Base-by-base conservation (phyloP, 2,888 invertebrate genomes). In the Orthonychiurus folsomi region DNA sequence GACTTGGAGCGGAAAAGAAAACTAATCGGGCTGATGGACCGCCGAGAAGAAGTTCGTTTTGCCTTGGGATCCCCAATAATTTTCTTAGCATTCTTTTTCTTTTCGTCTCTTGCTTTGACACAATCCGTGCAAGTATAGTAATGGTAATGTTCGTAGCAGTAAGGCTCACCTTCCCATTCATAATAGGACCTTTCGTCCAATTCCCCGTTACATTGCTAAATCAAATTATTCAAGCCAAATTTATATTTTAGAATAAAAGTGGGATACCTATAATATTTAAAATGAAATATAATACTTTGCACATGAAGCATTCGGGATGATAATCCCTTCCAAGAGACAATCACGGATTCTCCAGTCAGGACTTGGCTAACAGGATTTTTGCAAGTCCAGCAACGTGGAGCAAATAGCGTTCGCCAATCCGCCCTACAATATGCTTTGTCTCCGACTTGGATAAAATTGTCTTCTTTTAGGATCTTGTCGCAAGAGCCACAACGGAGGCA, bases 301-400 rank as follows among this genome's bases (percentile, higher is more conserved):
- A 72, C 57, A 67, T 65, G 59, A 72, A 72, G 60, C 72, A 72
- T 3, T 63, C 64, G 12, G 69, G 70, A 63, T 72, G 72, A 57
- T 68, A 72, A 12, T 70, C 65, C 37, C 66, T 56, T 53, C 69
- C 69, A 12, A 70, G 56, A 9, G 69, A n/a, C 69, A 50, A 67
- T 62, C 1, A 72, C 63, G 2, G 67, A 64, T n/a, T 70, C 67
- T 15, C 70, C 70, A 23, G 64, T 69, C 15, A 72, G 64, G 1
- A 69, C 68, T 28, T 72, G 64, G 50, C 60, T 66, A 27, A 72
- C 65, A 1, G 69, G 68, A 47, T 64, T 62, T 26, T 59, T 63
- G 37, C 72, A 72, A 26, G 63, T 64, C 21, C 60, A 52, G 56
- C 72, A 72, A 48, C 63, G 66, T 50, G 72, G 72, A n/a, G 69